Percentiles rank a stretch among this genome's conserved stretches.
Conservation (phyloP, 37 sponge, comb jelly and placozoan genomes). For the Agelas oroides region DNA sequence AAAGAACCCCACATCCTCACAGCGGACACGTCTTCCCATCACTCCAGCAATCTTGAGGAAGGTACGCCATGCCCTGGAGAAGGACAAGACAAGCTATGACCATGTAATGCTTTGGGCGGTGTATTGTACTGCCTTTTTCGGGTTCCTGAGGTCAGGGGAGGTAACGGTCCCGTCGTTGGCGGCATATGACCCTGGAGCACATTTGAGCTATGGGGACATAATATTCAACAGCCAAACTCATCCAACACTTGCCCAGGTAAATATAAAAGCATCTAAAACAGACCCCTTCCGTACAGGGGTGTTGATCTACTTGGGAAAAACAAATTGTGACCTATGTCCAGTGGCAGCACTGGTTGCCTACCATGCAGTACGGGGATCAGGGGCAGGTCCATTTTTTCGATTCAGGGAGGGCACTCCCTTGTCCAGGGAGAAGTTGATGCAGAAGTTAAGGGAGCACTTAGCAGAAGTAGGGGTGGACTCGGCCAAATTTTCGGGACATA, state of each 20-base stretch:
- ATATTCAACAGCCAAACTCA: conserved; percentile 1
- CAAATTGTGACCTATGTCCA: too few species aligned
- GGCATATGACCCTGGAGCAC: neutral
- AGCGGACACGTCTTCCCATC: conserved; percentile 45
- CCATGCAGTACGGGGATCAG: too few species aligned
- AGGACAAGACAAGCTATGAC: neutral
- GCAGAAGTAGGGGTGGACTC: too few species aligned
- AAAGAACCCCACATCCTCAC: neutral
- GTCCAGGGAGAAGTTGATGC: too few species aligned
- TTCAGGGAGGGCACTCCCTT: too few species aligned
- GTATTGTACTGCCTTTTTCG: conserved; percentile 21
- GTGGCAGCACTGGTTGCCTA: too few species aligned
- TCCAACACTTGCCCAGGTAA: neutral
- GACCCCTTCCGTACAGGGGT: too few species aligned
- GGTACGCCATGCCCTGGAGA: neutral
- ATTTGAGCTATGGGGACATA: conserved; percentile 13
- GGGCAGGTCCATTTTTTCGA: too few species aligned
- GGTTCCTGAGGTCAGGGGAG: conserved; percentile 51
- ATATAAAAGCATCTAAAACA: too few species aligned
- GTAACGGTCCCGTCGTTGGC: neutral
- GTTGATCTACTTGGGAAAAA: too few species aligned
- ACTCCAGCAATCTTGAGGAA: conserved; percentile 36
- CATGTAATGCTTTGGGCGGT: conserved; percentile 46
- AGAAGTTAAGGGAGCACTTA: too few species aligned
- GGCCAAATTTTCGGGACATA: too few species aligned